Base-by-base conservation (phyloP, 30 jellyfish, hydroid and myxozoan species). In the Mastigias papua region DNA sequence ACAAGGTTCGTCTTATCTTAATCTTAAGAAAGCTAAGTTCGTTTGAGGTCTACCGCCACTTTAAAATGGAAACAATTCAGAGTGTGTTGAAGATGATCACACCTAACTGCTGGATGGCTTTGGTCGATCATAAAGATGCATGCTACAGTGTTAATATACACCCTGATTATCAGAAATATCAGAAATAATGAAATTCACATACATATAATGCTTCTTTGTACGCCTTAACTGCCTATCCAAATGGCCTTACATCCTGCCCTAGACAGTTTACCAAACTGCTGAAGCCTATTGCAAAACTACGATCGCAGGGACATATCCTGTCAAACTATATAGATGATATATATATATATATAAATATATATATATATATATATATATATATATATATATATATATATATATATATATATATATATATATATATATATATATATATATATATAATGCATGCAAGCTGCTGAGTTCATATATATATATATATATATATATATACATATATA, bases 81-180 rank as follows among this genome's bases (percentile, higher is more conserved):
- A 0, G 28, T 34, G 37, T 70, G 13, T 65, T 87, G 0, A 7
- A 23, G 1, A 6, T 87, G 70, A 63, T 78, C 1, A 87, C 91
- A 1, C 86, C 86, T 35, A 33, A 34, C 50, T 73, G 84, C 71
- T 76, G 91, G 91, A 78, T 89, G 92, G 84, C 93, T 4, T 78
- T 84, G 28, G 27, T 79, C 25, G 97, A 89, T 48, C 63, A 79
- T 0, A 89, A 88, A 54, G 93, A 79, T 66, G 93, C 97, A 1
- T 80, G 69, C 31, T 79, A 69, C 72, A 80, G 89, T 72, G 89
- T 89, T 32, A 66, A 26, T 17, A 69, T 89, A 2, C 72, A 63
- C 23, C 32, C 72, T 6, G 33, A 23, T n/a, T 60, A 5, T 34
- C 93, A 89, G 42, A 48, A 49, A 32, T 89, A 68, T 33, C 61